phyloP scores from a whole-genome alignment of 2,797 vertebrate genomes.

The Enteromius trimaculatus region DNA sequence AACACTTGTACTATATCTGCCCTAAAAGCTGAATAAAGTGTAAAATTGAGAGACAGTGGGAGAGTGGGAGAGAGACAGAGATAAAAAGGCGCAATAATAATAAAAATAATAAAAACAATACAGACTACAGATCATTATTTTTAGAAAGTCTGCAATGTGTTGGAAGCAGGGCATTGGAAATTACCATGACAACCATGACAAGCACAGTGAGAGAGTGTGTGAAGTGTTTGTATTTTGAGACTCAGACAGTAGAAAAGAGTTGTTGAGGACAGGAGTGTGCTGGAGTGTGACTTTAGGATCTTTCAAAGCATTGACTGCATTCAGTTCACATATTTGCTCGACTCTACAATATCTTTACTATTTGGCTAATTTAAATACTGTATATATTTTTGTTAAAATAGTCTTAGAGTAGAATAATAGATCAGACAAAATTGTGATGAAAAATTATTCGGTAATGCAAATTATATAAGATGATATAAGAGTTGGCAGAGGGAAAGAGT shows the following conservation, averaged over 20 bases:
- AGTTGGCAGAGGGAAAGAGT: neutral
- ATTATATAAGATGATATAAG: neutral
- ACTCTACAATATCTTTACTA: neutral
- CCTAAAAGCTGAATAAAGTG: conserved; percentile 29
- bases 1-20: conserved; percentile 17
- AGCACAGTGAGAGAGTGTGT: conserved; percentile 64
- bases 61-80: conserved; percentile 24
- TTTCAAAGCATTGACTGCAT: neutral
- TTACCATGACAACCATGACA: conserved; percentile 80
- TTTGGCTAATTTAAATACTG: neutral
- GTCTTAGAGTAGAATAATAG: neutral
- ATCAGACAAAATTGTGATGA: neutral
- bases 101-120: conserved; percentile 47
- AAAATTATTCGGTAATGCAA: neutral
- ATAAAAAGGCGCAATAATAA: conserved; percentile 65
- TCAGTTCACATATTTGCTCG: neutral
- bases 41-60: conserved; percentile 7
- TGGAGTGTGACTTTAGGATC: conserved; percentile 8
- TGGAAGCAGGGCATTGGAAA: conserved; percentile 72
- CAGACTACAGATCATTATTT: conserved; percentile 70
- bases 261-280: neutral
- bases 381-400: neutral
- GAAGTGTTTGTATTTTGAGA: conserved; percentile 61
- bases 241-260: conserved; percentile 48
- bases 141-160: conserved; percentile 80